phyloP scores from a whole-genome alignment of 2,888 invertebrate genomes.

The Tipula vernalis region DNA sequence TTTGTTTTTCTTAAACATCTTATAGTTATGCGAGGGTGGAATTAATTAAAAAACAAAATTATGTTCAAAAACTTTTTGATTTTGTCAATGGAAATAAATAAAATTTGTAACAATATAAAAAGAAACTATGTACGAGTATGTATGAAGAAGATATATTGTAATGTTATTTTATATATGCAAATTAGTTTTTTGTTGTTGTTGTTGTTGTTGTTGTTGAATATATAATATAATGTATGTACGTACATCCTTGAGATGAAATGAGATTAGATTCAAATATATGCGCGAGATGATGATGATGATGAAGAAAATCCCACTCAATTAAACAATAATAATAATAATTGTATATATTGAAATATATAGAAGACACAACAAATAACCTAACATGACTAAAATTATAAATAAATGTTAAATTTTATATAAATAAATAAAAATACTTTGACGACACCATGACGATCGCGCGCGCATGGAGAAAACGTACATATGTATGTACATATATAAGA shows the following conservation, averaged over 20 bases:
- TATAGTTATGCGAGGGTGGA: not conserved
- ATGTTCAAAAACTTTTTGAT: not conserved
- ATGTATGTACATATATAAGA: not conserved
- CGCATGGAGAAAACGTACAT: not conserved
- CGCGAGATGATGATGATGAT: not conserved
- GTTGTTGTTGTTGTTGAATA: not conserved
- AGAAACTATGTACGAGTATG: not conserved
- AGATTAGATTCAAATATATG: slow-evolving; percentile 4
- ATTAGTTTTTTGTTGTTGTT: not conserved
- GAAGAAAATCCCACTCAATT: slow-evolving; percentile 4
- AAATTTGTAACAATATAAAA: not conserved
- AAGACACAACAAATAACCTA: not conserved
- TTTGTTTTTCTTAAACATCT: not conserved
- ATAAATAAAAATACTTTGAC: not conserved
- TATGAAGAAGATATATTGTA: not conserved
- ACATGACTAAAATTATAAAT: not conserved
- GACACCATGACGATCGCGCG: not conserved
- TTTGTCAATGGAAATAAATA: not conserved
- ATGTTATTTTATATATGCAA: not conserved
- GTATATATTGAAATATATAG: not conserved
- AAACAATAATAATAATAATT: not conserved
- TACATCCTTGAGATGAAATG: slow-evolving; percentile 4
- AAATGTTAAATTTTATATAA: slow-evolving; percentile 1
- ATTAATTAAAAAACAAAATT: not conserved
- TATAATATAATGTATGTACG: not conserved